Evolutionary conservation across 2,113 vertebrate species (phyloP), one percentile per base, ranked within the genome.

Genomic region (Stictonetta naevosa): DNA sequence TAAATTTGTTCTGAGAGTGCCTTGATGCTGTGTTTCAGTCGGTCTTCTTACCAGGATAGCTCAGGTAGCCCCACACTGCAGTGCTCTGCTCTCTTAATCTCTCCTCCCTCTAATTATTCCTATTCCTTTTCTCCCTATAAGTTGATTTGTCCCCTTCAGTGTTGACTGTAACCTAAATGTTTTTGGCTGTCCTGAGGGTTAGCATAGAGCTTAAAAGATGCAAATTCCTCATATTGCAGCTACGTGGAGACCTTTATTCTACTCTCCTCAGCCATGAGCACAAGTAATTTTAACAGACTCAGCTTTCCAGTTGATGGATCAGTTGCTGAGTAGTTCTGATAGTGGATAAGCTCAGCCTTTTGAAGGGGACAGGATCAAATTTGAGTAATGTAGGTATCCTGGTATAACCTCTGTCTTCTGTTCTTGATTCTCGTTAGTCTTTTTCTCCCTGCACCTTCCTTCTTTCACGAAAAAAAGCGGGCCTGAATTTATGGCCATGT

Each of bases 71-170:
- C 34, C 69, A 69, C 62, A 16, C 53, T n/a, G 25, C 29, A 20
- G 48, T n/a, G 17, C 68, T 84, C 60, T 58, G 66, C 42, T 69
- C 28, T 87, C 48, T 75, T 68, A 19, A 34, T 74, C 82, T 74
- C 79, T 64, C 53, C 86, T 75, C 42, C 21, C 10, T 85, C 36
- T 88, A 33, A 21, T 85, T 79, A 50, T 42, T 90, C 38, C 63
- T 67, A 1, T 31, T 86, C 18, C 75, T 87, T 33, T 4, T 88
- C 50, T 20, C 75, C 38, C 48, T 55, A 4, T 2, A 62, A 59
- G n/a, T 77, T 92, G 83, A 44, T 72, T 80, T 91, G 33, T 80
- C 87, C 66, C 71, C 59, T 77, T 86, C 76, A 44, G 68, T 94
- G 87, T 71, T 91, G 53, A 29, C 34, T 34, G 38, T 86, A 60